These are phyloP conservation scores for Strigamia crassipes DNA, from an alignment of 2,888 invertebrate species.

Conservation along the genomic window DNA sequence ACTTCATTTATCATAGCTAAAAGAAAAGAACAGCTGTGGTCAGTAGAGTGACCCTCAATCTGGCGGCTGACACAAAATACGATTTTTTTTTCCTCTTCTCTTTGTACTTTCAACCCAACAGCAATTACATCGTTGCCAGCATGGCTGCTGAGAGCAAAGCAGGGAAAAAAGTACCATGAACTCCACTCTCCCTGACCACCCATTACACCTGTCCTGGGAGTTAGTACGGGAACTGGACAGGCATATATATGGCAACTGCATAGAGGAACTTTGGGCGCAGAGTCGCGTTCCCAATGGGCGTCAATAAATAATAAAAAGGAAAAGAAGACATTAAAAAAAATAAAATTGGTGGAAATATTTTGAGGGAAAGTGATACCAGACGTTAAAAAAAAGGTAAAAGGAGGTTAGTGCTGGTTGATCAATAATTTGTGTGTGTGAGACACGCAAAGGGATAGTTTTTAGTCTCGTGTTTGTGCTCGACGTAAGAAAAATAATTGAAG, in stretches of 20 bases:
- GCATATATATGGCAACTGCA: slow-evolving; percentile 26
- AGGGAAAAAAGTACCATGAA: slow-evolving; percentile 23
- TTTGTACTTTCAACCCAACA: slow-evolving; percentile 29
- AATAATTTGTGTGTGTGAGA: slow-evolving; percentile 25
- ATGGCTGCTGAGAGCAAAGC: slow-evolving; percentile 8
- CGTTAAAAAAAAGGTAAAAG: not conserved
- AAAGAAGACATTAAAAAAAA: not conserved
- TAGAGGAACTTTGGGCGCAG: not conserved
- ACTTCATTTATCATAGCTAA: slow-evolving; percentile 39
- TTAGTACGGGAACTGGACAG: slow-evolving; percentile 26
- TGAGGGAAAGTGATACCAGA: not conserved
- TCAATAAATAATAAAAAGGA: not conserved
- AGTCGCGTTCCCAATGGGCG: slow-evolving; percentile 20
- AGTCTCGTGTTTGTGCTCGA: not conserved
- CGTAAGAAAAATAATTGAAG: not conserved
- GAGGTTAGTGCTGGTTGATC: not conserved
- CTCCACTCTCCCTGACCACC: slow-evolving; percentile 40
- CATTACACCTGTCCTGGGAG: slow-evolving; percentile 38
- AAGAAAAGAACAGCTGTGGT: slow-evolving; percentile 42
- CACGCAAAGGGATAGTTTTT: slow-evolving; percentile 26
- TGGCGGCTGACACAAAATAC: slow-evolving; percentile 12
- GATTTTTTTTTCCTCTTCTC: not conserved
- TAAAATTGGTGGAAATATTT: not conserved
- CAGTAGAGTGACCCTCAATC: slow-evolving; percentile 21
- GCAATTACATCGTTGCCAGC: slow-evolving; percentile 23